phyloP scores from a whole-genome alignment of 1,140 invertebrate species.

The Neocloeon triangulifer region DNA sequence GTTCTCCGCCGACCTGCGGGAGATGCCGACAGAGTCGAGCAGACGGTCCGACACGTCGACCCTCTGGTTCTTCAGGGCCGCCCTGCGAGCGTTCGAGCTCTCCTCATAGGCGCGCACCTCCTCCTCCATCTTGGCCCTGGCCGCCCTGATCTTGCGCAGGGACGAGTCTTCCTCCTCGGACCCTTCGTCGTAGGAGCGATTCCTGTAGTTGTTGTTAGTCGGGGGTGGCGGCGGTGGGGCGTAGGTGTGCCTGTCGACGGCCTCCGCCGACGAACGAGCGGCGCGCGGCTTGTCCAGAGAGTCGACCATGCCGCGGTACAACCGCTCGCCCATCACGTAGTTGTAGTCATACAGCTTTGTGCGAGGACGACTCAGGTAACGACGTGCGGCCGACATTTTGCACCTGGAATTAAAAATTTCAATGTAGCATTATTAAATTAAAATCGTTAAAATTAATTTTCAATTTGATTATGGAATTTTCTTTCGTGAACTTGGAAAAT shows the following conservation, averaged over 20 bases:
- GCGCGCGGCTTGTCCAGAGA: conserved; percentile 44
- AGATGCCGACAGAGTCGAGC: conserved; percentile 6
- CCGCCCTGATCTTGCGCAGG: not conserved
- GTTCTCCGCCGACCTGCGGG: conserved; percentile 5
- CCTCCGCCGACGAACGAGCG: conserved; percentile 20
- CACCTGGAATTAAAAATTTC: not conserved
- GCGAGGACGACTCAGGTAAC: conserved; percentile 31
- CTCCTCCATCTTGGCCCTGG: conserved; percentile 3
- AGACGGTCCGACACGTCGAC: conserved; percentile 3
- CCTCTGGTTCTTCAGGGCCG: conserved; percentile 12
- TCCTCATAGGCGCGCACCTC: conserved; percentile 13
- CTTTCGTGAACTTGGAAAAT: no score
- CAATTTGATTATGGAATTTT: no score
- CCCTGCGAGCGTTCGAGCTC: conserved; percentile 13
- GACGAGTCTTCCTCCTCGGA: conserved; percentile 6
- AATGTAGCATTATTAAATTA: no score
- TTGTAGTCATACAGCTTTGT: conserved; percentile 58
- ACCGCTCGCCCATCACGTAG: conserved; percentile 54
- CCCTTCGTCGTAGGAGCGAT: conserved; percentile 8
- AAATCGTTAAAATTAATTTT: no score
- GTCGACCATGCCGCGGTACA: conserved; percentile 49
- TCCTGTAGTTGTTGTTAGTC: conserved; percentile 11
- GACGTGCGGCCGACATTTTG: conserved; percentile 7
- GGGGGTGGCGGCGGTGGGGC: conserved; percentile 8
- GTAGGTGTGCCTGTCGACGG: conserved; percentile 16